Percentiles rank a stretch among this genome's conserved stretches.
These are phyloP conservation scores for Amiota communis DNA, from an alignment of 2,888 invertebrate genomes.

Conservation along the genomic window DNA sequence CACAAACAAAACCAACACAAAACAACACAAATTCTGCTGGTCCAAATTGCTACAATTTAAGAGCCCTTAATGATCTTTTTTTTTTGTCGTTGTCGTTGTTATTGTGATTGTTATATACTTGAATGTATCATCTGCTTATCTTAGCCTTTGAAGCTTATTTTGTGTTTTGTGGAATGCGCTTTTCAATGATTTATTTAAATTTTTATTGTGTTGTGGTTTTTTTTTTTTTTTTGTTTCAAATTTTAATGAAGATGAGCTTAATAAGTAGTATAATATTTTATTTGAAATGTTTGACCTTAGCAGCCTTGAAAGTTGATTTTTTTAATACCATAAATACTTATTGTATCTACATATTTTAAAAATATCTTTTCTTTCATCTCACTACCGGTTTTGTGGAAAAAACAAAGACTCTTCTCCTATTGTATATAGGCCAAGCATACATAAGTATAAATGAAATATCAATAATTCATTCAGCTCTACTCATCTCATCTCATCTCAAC, in stretches of 20 bases:
- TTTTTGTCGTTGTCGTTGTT: not conserved
- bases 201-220: not conserved
- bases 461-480: not conserved
- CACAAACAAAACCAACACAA: slow-evolving; percentile 28
- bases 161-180: slow-evolving; percentile 41
- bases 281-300: slow-evolving; percentile 61
- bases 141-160: slow-evolving; percentile 24
- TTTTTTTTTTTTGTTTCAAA: not conserved
- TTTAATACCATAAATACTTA: too few species aligned
- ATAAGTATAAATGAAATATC: too few species aligned
- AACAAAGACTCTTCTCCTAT: not conserved
- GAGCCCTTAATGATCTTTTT: slow-evolving; percentile 60
- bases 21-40: slow-evolving; percentile 38
- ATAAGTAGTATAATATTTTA: slow-evolving; percentile 32
- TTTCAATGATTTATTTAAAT: slow-evolving; percentile 32
- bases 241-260: slow-evolving; percentile 13
- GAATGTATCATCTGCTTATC: not conserved
- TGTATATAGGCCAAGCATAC: too few species aligned
- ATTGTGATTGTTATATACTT: not conserved
- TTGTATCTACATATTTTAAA: too few species aligned
- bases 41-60: slow-evolving; percentile 60
- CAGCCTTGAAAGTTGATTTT: slow-evolving; percentile 41
- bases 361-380: not conserved
- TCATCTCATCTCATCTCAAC: too few species aligned
- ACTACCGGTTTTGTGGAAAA: slow-evolving; percentile 59